phyloP scores from a whole-genome alignment of 2,113 vertebrate genomes.

The Serilophus lunatus region DNA sequence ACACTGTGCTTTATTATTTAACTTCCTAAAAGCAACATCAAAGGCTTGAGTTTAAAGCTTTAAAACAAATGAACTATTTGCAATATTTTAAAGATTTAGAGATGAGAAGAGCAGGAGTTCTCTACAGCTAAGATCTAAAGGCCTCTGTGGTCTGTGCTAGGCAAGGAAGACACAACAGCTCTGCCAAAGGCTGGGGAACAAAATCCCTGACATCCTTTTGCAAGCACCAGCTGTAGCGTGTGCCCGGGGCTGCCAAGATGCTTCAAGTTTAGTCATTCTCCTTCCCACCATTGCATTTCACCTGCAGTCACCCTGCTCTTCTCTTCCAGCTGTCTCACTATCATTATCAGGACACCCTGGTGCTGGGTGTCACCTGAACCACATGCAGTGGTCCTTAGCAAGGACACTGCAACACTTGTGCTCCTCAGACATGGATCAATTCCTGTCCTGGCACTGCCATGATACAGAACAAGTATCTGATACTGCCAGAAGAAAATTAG shows the following conservation, averaged over 20 bases:
- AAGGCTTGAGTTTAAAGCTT: slow-evolving; percentile 68
- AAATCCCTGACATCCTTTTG: background rate
- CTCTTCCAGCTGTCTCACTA: background rate
- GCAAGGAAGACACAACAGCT: background rate
- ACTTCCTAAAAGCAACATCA: slow-evolving; percentile 75
- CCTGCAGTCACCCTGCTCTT: background rate
- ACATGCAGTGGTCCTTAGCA: background rate
- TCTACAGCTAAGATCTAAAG: slow-evolving; percentile 64
- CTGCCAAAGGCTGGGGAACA: background rate
- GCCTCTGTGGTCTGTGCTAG: slow-evolving; percentile 2
- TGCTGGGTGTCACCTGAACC: background rate
- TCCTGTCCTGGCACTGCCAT: background rate
- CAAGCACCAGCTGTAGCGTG: background rate
- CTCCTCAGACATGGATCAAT: background rate
- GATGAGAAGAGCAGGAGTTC: slow-evolving; percentile 57
- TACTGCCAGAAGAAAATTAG: slow-evolving; percentile 3
- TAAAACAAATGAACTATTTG: slow-evolving; percentile 64
- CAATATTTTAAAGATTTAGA: slow-evolving; percentile 62
- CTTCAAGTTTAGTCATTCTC: background rate
- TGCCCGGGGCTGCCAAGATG: background rate
- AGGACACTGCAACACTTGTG: background rate
- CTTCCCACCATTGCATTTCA: background rate
- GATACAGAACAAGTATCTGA: background rate
- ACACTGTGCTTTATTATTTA: slow-evolving; percentile 70
- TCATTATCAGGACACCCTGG: accelerated